Conservation (phyloP, 2,113 vertebrate genomes). For the Nematolebias whitei region DNA sequence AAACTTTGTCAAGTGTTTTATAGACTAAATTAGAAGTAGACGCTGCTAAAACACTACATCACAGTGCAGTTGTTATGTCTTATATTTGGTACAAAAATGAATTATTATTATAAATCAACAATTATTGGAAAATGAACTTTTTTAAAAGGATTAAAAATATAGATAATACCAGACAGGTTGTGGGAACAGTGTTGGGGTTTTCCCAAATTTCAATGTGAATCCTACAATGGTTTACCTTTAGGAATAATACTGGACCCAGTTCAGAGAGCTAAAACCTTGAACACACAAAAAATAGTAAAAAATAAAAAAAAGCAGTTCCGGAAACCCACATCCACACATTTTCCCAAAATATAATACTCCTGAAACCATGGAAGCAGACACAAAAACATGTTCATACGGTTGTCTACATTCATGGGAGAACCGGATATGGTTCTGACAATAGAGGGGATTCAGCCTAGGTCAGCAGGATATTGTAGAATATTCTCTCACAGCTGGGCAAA, state of each 20-base stretch:
- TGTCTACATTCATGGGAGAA: background rate
- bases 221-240: constrained; percentile 50
- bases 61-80: no score
- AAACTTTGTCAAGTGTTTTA: no score
- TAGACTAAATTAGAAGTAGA: background rate
- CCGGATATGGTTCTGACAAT: constrained; percentile 20
- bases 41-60: no score
- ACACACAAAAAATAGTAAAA: constrained; percentile 51
- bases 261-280: constrained; percentile 66
- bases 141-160: no score
- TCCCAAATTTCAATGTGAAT: constrained; percentile 58
- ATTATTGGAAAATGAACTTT: no score
- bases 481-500: constrained; percentile 9
- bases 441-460: constrained; percentile 35
- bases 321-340: constrained; percentile 5
- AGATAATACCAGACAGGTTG: constrained; percentile 23
- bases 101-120: no score
- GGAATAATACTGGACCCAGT: constrained; percentile 51
- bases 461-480: constrained; percentile 66
- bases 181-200: constrained; percentile 55
- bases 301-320: constrained; percentile 30
- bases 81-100: background rate
- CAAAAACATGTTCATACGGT: background rate
- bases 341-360: background rate
- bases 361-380: constrained; percentile 5